A percentile compares a stretch with the other conserved stretches of the same genome.
These are phyloP conservation scores for Belonocnema kinseyi DNA, from an alignment of 1,140 invertebrate genomes.

Conservation along the genomic window DNA sequence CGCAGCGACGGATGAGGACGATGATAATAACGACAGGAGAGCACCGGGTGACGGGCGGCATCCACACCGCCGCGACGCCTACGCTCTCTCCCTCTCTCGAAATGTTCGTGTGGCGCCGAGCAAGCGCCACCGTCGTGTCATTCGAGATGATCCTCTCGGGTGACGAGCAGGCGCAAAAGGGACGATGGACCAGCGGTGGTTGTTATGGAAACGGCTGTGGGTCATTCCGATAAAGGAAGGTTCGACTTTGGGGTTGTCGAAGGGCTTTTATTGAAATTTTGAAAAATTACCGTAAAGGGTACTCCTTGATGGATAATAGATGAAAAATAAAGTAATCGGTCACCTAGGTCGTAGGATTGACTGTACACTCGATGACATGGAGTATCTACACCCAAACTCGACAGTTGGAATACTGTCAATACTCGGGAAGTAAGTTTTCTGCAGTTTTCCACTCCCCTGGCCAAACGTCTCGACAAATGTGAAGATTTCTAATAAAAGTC, in stretches of 20 bases:
- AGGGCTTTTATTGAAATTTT: neutral
- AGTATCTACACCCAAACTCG: too few species aligned
- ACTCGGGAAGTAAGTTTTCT: too few species aligned
- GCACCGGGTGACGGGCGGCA: constrained; percentile 59
- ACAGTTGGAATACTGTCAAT: too few species aligned
- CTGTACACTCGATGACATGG: too few species aligned
- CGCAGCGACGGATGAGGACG: constrained; percentile 18
- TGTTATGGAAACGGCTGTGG: neutral
- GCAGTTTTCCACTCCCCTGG: too few species aligned
- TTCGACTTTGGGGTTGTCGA: neutral
- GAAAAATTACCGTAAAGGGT: too few species aligned
- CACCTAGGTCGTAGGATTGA: too few species aligned
- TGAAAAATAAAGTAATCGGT: too few species aligned
- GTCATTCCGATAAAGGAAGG: neutral
- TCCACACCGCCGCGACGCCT: constrained; percentile 63
- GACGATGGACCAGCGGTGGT: neutral
- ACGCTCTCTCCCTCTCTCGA: constrained; percentile 52
- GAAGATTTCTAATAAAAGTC: too few species aligned
- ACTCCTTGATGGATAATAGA: too few species aligned
- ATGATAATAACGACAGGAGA: constrained; percentile 45
- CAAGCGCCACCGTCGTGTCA: constrained; percentile 53
- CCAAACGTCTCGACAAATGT: too few species aligned
- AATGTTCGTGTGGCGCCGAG: constrained; percentile 48
- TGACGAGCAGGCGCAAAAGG: neutral
- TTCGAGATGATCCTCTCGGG: constrained; percentile 24